phyloP scores from a whole-genome alignment of 2,888 invertebrate species.

The Cosmia trapezina region DNA sequence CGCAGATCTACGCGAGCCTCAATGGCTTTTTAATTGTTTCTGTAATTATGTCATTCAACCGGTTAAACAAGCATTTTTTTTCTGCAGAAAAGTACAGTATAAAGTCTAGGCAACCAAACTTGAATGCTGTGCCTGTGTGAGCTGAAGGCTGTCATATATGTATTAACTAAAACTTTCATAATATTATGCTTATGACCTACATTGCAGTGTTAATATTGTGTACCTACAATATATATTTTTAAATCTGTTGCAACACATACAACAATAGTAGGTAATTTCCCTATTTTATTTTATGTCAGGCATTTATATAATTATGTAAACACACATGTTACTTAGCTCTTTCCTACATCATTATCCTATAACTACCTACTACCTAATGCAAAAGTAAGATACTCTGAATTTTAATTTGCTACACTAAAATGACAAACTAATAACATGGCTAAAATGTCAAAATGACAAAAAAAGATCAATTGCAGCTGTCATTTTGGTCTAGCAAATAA shows the following conservation, averaged over 20 bases:
- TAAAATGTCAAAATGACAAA: too few relatives aligned
- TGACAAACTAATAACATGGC: too few relatives aligned
- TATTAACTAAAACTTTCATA: not conserved
- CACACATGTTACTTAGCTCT: not conserved
- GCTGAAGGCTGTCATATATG: not conserved
- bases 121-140: not conserved
- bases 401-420: too few relatives aligned
- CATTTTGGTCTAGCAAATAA: too few relatives aligned
- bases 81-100: not conserved
- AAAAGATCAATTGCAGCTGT: too few relatives aligned
- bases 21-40: too few relatives aligned
- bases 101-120: not conserved
- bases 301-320: not conserved
- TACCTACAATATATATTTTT: not conserved
- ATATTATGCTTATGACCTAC: not conserved
- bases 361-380: not conserved
- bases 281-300: not conserved
- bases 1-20: too few relatives aligned
- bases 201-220: slow-evolving; percentile 1
- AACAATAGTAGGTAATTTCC: slow-evolving; percentile 5
- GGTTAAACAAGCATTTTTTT: not conserved
- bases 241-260: slow-evolving; percentile 3
- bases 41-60: too few relatives aligned
- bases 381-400: not conserved
- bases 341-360: not conserved